phyloP scores from a whole-genome alignment of 2,888 invertebrate species.

The Sepiola atlantica region DNA sequence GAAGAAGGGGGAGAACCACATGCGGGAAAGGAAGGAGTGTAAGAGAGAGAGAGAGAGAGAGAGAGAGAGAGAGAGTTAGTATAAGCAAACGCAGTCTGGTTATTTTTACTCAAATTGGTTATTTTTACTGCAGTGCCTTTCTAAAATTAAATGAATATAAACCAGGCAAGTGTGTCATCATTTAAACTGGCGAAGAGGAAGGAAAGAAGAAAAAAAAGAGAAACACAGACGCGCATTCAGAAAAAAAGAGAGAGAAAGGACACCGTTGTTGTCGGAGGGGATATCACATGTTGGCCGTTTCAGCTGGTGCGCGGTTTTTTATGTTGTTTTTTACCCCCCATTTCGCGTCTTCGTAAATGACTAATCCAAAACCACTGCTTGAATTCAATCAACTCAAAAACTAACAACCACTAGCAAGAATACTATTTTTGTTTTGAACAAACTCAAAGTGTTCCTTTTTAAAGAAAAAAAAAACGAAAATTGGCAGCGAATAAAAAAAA shows the following conservation, averaged over 20 bases:
- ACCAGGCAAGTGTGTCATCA: slow-evolving; percentile 37
- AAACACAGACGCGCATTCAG: too few species aligned
- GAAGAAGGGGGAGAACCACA: neutral
- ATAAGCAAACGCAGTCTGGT: neutral
- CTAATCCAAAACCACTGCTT: neutral
- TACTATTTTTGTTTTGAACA: neutral
- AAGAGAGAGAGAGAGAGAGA: too few species aligned
- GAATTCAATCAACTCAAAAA: neutral
- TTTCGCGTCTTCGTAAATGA: neutral
- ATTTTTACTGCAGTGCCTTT: slow-evolving; percentile 34
- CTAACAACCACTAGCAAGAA: neutral
- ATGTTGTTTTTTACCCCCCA: too few species aligned
- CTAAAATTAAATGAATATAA: slow-evolving; percentile 42
- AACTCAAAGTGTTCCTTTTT: neutral
- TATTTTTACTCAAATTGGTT: slow-evolving; percentile 33
- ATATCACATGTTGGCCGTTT: neutral
- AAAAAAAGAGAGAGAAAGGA: neutral
- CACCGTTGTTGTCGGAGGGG: neutral
- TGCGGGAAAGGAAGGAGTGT: neutral
- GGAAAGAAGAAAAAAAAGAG: too few species aligned
- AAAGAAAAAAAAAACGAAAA: too few species aligned
- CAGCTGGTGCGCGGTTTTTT: neutral
- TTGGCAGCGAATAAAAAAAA: too few species aligned
- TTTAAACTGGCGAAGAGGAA: too few species aligned
- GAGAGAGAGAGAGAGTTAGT: neutral